Conservation (phyloP, 2,888 invertebrate genomes). For the Drosophila atripex region DNA sequence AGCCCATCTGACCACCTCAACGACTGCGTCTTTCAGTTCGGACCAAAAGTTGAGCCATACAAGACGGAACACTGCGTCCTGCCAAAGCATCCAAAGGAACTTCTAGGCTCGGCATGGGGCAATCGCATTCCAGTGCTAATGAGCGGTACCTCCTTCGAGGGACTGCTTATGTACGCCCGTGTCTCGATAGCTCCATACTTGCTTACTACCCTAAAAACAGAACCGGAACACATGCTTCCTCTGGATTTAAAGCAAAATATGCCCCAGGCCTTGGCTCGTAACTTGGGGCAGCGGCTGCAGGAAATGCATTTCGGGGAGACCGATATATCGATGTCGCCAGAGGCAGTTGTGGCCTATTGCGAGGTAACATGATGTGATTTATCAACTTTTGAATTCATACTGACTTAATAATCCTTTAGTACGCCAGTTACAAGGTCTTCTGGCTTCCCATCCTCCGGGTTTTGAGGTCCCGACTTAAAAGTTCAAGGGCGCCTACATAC, state of each 20-base stretch:
- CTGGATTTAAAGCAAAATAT: conserved; percentile 63
- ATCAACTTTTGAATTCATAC: background rate
- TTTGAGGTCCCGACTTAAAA: conserved; percentile 62
- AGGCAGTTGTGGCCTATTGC: conserved; percentile 79
- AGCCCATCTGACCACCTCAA: conserved; percentile 69
- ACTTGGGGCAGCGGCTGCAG: conserved; percentile 58
- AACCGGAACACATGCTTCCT: conserved; percentile 78
- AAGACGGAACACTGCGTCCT: conserved; percentile 70
- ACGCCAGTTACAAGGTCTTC: conserved; percentile 81
- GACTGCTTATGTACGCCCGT: conserved; percentile 76
- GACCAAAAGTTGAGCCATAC: conserved; percentile 82
- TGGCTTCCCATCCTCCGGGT: conserved; percentile 81
- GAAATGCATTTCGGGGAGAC: conserved; percentile 66
- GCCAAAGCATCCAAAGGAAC: conserved; percentile 64
- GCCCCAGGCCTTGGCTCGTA: conserved; percentile 55
- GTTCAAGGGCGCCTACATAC: conserved; percentile 72
- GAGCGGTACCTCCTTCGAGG: conserved; percentile 82
- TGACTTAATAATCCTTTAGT: conserved; percentile 60
- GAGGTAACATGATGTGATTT: conserved; percentile 59
- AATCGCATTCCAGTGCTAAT: conserved; percentile 81
- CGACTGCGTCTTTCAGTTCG: conserved; percentile 79
- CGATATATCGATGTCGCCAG: conserved; percentile 64
- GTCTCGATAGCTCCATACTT: conserved; percentile 66
- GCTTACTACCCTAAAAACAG: conserved; percentile 60
- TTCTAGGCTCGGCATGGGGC: conserved; percentile 79